Percentiles rank a stretch among this genome's conserved stretches.
These are phyloP conservation scores for Anser brachyrhynchus DNA, from an alignment of 2,113 vertebrate species.

Conservation along the genomic window DNA sequence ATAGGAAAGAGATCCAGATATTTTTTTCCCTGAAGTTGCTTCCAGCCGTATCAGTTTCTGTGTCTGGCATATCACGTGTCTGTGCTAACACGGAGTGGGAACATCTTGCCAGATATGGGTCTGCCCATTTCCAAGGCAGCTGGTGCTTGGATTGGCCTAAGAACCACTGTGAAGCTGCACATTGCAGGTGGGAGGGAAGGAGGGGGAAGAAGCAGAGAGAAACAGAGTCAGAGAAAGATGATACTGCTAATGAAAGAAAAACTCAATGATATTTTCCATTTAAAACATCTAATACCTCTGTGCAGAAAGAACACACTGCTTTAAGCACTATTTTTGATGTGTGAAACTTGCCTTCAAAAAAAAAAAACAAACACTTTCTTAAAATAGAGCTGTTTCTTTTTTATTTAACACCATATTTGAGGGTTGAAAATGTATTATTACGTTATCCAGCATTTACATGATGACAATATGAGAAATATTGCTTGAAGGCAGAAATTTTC, in stretches of 20 bases:
- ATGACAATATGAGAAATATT: background rate
- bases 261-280: background rate
- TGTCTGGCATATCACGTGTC: background rate
- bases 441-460: background rate
- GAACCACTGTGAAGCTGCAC: background rate
- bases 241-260: background rate
- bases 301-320: background rate
- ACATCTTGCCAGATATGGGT: background rate
- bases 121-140: background rate
- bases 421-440: background rate
- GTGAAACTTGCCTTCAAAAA: background rate
- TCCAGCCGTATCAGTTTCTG: background rate
- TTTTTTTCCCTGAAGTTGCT: background rate
- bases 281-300: background rate
- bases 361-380: background rate
- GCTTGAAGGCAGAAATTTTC: background rate
- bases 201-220: background rate
- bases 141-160: background rate
- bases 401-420: background rate
- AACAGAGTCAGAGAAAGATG: background rate
- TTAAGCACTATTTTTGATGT: background rate
- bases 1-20: background rate
- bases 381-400: background rate
- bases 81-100: background rate
- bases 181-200: fast-evolving